Percentiles rank a stretch among this genome's conserved stretches.
phyloP scores from a whole-genome alignment of 35 echinoderm and acorn worm species.

The Eucidaris tribuloides region DNA sequence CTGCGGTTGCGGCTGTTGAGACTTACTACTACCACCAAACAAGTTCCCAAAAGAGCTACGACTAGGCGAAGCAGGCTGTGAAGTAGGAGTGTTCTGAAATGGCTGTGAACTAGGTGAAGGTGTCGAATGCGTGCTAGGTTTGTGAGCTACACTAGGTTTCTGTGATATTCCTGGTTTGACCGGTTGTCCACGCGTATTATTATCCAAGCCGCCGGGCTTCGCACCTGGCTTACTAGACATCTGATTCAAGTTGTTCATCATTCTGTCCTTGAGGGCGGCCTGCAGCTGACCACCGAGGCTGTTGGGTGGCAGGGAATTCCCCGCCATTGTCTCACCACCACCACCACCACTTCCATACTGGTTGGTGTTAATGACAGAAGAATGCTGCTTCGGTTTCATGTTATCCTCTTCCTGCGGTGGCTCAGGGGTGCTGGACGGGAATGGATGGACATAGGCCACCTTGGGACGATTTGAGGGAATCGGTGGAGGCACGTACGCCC shows the following conservation, averaged over 20 bases:
- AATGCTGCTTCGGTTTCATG: constrained; percentile 8
- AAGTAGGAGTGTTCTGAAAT: neutral
- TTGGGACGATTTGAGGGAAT: constrained; percentile 44
- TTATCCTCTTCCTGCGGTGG: neutral
- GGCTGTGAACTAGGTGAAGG: neutral
- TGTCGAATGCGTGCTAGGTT: neutral
- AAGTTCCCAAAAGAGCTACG: constrained; percentile 19
- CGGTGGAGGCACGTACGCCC: constrained; percentile 50
- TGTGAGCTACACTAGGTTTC: neutral
- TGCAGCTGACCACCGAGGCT: constrained; percentile 4
- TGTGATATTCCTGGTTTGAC: neutral
- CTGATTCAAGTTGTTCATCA: constrained; percentile 32
- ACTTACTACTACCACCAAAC: constrained; percentile 22
- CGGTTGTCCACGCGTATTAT: neutral
- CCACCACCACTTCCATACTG: no score
- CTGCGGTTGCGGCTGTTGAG: neutral
- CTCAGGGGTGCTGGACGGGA: constrained; percentile 9
- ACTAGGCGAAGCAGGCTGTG: neutral
- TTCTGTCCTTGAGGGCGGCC: constrained; percentile 27
- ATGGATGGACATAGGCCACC: constrained; percentile 46
- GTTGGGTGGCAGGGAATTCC: neutral
- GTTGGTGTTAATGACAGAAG: neutral
- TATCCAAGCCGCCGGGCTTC: neutral
- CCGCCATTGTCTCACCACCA: no score
- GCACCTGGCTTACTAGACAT: neutral